A percentile compares a stretch with the other conserved stretches of the same genome.
Evolutionary conservation across 2,797 vertebrate species (phyloP).

Genomic region (Huso huso): DNA sequence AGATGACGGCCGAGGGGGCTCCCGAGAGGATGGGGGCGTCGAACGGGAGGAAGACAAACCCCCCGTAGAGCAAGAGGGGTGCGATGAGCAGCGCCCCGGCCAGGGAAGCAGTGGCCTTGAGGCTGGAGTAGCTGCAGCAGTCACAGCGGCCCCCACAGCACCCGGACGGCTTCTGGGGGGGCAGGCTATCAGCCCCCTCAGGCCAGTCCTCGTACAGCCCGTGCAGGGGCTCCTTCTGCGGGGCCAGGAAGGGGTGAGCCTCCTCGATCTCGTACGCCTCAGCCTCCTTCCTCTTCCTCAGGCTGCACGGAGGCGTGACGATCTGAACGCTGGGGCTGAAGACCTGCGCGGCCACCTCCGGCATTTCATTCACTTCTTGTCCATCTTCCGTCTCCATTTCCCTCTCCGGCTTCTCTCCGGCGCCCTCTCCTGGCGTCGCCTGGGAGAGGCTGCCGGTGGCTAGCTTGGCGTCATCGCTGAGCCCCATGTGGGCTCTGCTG

Average conservation of each 20-base stretch:
- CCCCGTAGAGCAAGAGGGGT: conserved; percentile 77
- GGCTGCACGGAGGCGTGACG: conserved; percentile 24
- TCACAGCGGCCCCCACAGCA: rapidly evolving
- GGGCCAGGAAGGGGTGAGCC: conserved; percentile 36
- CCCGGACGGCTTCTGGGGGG: rapidly evolving
- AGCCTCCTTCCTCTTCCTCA: conserved; percentile 26
- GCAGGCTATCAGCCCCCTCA: not conserved
- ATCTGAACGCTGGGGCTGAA: conserved; percentile 58
- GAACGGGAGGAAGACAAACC: conserved; percentile 79
- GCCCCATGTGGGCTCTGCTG: too few relatives aligned
- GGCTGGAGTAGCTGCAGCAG: conserved; percentile 29
- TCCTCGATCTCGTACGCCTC: conserved; percentile 28
- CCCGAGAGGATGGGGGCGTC: conserved; percentile 67
- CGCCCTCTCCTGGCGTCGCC: not conserved
- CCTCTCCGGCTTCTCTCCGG: conserved; percentile 1
- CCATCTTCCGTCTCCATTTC: conserved; percentile 7
- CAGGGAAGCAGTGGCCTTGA: conserved; percentile 45
- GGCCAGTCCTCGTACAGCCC: conserved; percentile 24
- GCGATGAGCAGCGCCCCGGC: conserved; percentile 59
- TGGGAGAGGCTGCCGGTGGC: too few relatives aligned
- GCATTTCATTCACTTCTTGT: conserved; percentile 27
- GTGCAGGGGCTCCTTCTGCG: not conserved
- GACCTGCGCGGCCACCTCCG: conserved; percentile 34
- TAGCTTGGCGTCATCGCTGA: too few relatives aligned
- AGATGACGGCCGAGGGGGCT: conserved; percentile 69